These are phyloP conservation scores for Decapterus maruadsi DNA, from an alignment of 2,797 vertebrate genomes.

Conservation along the genomic window DNA sequence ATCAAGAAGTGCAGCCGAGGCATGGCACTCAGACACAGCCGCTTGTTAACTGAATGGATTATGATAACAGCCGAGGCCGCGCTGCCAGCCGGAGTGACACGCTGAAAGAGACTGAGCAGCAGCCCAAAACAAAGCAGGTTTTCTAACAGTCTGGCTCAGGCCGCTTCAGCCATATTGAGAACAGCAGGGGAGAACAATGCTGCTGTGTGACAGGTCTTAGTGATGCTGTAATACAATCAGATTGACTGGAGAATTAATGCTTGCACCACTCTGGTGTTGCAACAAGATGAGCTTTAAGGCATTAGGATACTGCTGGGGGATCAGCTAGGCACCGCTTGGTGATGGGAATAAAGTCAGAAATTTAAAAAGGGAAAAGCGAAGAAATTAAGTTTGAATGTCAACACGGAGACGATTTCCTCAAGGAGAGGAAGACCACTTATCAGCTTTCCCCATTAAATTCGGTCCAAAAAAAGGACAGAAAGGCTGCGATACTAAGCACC, in stretches of 20 bases:
- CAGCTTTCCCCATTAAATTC: constrained; percentile 2
- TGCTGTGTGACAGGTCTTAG: constrained; percentile 65
- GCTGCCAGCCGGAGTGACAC: constrained; percentile 21
- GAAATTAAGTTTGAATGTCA: constrained; percentile 16
- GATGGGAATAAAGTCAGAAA: constrained; percentile 27
- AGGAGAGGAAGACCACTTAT: background rate
- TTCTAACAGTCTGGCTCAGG: constrained; percentile 31
- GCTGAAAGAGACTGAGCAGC: constrained; percentile 39
- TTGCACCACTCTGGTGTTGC: constrained; percentile 43
- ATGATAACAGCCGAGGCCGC: constrained; percentile 35
- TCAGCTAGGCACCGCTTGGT: background rate
- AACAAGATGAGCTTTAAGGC: constrained; percentile 47
- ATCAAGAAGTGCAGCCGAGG: constrained; percentile 34
- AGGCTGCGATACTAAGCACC: constrained; percentile 28
- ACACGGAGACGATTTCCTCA: background rate
- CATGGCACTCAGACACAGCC: constrained; percentile 3
- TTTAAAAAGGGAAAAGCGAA: background rate
- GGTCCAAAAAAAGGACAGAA: constrained; percentile 8
- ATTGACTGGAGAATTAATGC: constrained; percentile 62
- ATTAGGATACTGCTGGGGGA: constrained; percentile 30
- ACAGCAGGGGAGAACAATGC: constrained; percentile 55
- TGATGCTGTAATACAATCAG: constrained; percentile 64
- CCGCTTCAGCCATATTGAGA: constrained; percentile 28
- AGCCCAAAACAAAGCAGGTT: constrained; percentile 50
- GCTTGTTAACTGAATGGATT: constrained; percentile 53